Evolutionary conservation across 2,113 vertebrate genomes (phyloP).

Genomic region (Oreochromis spilurus): DNA sequence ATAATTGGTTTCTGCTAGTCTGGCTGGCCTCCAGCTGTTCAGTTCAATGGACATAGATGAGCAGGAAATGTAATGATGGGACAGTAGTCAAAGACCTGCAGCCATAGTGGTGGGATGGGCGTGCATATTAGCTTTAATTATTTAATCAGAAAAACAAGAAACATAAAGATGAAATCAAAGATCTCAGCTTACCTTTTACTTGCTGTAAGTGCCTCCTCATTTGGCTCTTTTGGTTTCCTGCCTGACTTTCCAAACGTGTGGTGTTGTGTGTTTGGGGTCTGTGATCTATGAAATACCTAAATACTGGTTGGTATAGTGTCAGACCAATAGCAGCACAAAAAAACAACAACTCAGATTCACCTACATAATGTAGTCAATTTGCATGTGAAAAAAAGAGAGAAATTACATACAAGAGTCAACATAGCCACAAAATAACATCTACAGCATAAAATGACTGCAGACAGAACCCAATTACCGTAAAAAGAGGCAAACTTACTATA

Average conservation of each 20-base stretch:
- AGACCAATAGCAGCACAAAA: background rate
- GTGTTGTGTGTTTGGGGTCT: background rate
- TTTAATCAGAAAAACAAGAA: background rate
- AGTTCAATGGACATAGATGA: background rate
- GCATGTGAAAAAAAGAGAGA: background rate
- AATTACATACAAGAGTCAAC: background rate
- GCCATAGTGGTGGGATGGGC: background rate
- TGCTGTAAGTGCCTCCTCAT: background rate
- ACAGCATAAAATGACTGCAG: background rate
- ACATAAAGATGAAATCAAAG: background rate
- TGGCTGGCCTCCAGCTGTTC: background rate
- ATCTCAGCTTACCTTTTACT: background rate
- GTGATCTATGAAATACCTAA: background rate
- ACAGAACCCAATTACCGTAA: background rate
- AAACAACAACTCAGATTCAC: background rate
- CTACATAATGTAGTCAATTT: background rate
- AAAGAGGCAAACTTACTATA: background rate
- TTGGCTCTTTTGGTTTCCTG: background rate
- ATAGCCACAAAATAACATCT: background rate
- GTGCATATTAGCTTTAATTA: background rate
- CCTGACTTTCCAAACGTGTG: background rate
- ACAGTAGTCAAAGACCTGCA: background rate
- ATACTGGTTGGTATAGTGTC: background rate
- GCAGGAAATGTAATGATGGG: slow-evolving; percentile 6
- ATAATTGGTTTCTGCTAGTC: background rate